Percentiles rank a stretch among this genome's conserved stretches.
Evolutionary conservation across 1,140 invertebrate species (phyloP).

Genomic region (Nylanderia fulva): DNA sequence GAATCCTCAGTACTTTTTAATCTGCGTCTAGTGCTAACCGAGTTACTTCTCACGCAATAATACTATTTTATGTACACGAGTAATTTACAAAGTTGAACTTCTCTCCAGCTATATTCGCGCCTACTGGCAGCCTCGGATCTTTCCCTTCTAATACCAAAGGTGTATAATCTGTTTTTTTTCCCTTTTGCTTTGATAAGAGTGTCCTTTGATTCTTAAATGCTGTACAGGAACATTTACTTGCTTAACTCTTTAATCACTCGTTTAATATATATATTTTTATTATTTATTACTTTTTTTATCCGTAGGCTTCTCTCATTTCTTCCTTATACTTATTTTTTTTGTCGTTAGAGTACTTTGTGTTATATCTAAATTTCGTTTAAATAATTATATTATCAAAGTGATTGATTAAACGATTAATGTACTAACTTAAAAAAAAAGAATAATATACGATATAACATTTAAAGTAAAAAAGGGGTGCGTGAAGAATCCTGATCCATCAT

Average conservation of each 20-base stretch:
- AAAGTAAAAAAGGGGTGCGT: conserved; percentile 58
- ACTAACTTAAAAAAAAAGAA: conserved; percentile 61
- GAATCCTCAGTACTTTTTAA: conserved; percentile 47
- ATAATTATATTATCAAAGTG: conserved; percentile 70
- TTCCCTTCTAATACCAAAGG: conserved; percentile 83
- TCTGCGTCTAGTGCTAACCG: conserved; percentile 65
- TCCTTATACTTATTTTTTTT: conserved; percentile 73
- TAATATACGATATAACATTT: conserved; percentile 26
- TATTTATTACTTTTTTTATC: conserved; percentile 75
- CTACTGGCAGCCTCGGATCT: conserved; percentile 75
- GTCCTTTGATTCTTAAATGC: conserved; percentile 86
- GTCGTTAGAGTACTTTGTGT: conserved; percentile 76
- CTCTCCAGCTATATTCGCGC: conserved; percentile 70
- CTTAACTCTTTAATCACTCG: conserved; percentile 78
- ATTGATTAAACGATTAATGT: conserved; percentile 70
- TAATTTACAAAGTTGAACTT: conserved; percentile 82
- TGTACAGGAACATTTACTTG: conserved; percentile 86
- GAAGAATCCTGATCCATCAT: conserved; percentile 75
- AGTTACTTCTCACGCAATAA: conserved; percentile 55
- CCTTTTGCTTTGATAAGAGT: conserved; percentile 77
- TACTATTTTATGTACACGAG: conserved; percentile 80
- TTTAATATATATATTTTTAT: conserved; percentile 55
- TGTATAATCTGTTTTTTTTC: conserved; percentile 52
- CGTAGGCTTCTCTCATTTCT: conserved; percentile 38
- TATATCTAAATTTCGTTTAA: conserved; percentile 75